These are phyloP conservation scores for Phasianus colchicus DNA, from an alignment of 2,113 vertebrate species.

Conservation along the genomic window DNA sequence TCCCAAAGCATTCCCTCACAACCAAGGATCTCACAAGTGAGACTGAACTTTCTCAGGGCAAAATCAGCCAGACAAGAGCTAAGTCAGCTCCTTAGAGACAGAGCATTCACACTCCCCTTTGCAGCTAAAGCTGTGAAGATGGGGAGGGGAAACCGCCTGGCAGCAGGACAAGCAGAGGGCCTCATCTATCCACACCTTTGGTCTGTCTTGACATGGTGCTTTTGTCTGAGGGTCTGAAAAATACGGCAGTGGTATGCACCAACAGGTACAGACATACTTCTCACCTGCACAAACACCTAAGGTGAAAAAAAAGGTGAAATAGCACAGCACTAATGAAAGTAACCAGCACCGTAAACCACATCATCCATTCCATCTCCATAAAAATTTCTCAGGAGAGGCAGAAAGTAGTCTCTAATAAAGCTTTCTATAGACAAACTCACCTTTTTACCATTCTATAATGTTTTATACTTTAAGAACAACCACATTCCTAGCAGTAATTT, in stretches of 20 bases:
- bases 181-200: not conserved
- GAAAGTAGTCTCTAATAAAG: not conserved
- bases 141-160: not conserved
- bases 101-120: not conserved
- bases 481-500: not conserved
- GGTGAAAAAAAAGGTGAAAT: not conserved
- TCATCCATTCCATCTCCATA: not conserved
- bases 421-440: not conserved
- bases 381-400: not conserved
- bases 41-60: not conserved
- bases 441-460: not conserved
- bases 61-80: not conserved
- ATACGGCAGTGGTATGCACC: not conserved
- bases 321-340: not conserved
- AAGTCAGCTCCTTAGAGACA: not conserved
- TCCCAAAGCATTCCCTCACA: not conserved
- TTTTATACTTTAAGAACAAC: not conserved
- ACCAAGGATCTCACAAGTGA: not conserved
- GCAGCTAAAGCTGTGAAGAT: fast-evolving
- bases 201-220: fast-evolving
- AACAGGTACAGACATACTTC: not conserved
- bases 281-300: not conserved
- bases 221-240: not conserved
- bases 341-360: not conserved
- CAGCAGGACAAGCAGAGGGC: not conserved